phyloP scores from a whole-genome alignment of 2,797 vertebrate species.

The Eupleurogrammus muticus region DNA sequence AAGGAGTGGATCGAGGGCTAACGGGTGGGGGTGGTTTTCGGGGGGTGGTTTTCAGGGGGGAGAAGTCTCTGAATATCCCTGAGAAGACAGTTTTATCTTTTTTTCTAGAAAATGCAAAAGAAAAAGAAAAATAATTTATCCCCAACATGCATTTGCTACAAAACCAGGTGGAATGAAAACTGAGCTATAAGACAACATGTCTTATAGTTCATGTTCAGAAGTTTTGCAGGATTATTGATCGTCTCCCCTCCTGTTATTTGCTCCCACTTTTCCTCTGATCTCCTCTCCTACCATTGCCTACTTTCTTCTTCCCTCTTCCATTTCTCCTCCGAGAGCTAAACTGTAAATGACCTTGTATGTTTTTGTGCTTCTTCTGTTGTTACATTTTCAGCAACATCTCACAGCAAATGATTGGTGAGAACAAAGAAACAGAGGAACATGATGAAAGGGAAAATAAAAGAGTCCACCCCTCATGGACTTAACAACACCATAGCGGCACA shows the following conservation, averaged over 20 bases:
- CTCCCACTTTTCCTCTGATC: constrained; percentile 51
- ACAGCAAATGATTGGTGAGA: constrained; percentile 56
- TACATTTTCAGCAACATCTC: constrained; percentile 72
- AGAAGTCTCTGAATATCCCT: constrained; percentile 33
- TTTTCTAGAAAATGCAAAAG: not conserved
- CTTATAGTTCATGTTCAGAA: constrained; percentile 20
- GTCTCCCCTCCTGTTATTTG: constrained; percentile 27
- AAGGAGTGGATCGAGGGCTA: constrained; percentile 29
- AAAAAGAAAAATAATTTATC: not conserved
- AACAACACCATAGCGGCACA: constrained; percentile 57
- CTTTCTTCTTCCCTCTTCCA: constrained; percentile 36
- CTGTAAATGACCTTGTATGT: constrained; percentile 79
- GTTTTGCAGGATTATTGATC: constrained; percentile 61
- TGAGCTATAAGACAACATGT: not conserved
- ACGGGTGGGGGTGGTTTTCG: constrained; percentile 43
- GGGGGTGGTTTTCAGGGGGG: constrained; percentile 16
- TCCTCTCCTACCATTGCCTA: constrained; percentile 40
- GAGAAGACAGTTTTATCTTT: constrained; percentile 13
- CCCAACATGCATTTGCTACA: not conserved
- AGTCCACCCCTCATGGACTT: constrained; percentile 48
- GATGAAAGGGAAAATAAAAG: constrained; percentile 53
- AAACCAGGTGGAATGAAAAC: not conserved
- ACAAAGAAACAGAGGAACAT: constrained; percentile 42
- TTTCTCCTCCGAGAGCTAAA: constrained; percentile 73
- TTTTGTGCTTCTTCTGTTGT: constrained; percentile 71